Base-by-base conservation (phyloP, 2,888 invertebrate species). In the Callimorpha dominula region DNA sequence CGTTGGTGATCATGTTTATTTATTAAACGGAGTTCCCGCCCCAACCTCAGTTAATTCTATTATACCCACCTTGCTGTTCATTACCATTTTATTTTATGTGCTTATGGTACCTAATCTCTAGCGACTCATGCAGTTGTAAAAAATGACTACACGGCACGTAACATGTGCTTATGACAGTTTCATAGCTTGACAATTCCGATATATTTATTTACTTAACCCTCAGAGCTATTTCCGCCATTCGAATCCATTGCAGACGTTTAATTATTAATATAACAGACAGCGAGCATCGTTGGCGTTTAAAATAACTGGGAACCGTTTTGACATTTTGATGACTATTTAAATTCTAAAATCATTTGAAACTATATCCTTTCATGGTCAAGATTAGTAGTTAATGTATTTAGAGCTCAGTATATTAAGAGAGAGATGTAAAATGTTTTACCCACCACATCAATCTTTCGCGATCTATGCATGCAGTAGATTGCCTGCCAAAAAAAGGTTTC, bases 31-130 rank as follows among this genome's bases (percentile, higher is more conserved):
- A 77, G 68, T 75, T 72, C 71, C 70, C 62, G 62, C 76, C 67
- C 65, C 69, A 72, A 73, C 72, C 69, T 74, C 68, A 42, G 79
- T 77, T 81, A 82, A 79, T 79, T 74, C 72, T 62, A 79, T 79
- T 76, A 78, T 70, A 67, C 57, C 68, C 73, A 79, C 83, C 76
- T 79, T 83, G 76, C 73, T 81, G 76, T 74, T 76, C 75, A 79
- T 83, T 77, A 72, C 74, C 79, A 77, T 83, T 79, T 83, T 79
- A 73, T 81, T 83, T 83, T 79, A 77, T 83, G 74, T 73, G 71
- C 77, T 74, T 71, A 63, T 72, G 52, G 67, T 73, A 71, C 71
- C 65, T 73, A 81, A 83, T 76, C 67, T 80, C 74, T 70, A 74
- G 72, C 70, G 77, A 73, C 71, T 75, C 70, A 71, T 72, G 63